Evolutionary conservation across 2,797 vertebrate species (phyloP).

Genomic region (Nyctalus aviator): DNA sequence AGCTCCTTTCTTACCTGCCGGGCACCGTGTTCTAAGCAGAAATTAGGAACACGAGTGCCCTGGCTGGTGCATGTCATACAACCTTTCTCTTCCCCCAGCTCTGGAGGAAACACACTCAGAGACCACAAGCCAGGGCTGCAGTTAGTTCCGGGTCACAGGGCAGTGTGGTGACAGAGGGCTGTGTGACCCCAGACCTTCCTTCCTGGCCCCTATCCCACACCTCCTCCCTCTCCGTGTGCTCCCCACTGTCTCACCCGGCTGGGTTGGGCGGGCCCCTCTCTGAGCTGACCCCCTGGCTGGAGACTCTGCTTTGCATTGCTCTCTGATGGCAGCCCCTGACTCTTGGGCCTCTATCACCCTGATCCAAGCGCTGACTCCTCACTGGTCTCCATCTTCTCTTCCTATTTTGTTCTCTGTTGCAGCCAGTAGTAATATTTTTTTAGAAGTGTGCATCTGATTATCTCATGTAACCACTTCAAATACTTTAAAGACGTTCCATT

Average conservation of each 20-base stretch:
- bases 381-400: background rate
- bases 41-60: background rate
- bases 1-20: constrained; percentile 44
- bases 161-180: accelerated
- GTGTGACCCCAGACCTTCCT: background rate
- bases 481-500: background rate
- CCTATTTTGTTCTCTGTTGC: background rate
- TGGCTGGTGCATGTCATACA: too few species aligned
- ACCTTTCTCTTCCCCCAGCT: background rate
- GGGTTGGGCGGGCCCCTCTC: background rate
- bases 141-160: background rate
- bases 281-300: background rate
- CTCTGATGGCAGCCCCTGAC: background rate
- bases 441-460: background rate
- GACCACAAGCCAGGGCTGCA: background rate
- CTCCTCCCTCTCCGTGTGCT: background rate
- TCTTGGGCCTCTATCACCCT: background rate
- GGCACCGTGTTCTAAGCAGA: constrained; percentile 43
- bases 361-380: background rate
- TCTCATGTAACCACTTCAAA: background rate
- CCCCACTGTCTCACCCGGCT: background rate
- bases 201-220: background rate
- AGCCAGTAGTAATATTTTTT: background rate
- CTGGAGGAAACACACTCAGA: background rate
- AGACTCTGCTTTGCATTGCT: background rate